These are phyloP conservation scores for Drosophila hamatofila DNA, from an alignment of 2,888 invertebrate species.

Conservation along the genomic window DNA sequence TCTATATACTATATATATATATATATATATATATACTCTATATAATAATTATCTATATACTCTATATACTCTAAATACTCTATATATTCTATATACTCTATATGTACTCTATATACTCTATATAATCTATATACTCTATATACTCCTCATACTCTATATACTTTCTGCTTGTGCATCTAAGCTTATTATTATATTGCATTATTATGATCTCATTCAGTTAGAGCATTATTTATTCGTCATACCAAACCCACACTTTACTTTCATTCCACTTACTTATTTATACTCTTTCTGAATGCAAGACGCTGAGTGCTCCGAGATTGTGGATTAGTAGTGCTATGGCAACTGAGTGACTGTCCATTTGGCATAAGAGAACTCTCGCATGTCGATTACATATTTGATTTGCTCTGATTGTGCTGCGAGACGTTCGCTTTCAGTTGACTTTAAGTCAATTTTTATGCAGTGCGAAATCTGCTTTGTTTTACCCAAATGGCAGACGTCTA, in stretches of 20 bases:
- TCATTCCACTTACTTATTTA: constrained; percentile 48
- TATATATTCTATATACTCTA: background rate
- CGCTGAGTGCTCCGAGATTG: constrained; percentile 1
- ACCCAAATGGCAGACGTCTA: constrained; percentile 22
- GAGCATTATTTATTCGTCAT: background rate
- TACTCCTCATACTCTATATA: background rate
- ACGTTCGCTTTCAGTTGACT: constrained; percentile 29
- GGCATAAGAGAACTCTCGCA: constrained; percentile 30
- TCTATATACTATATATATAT: background rate
- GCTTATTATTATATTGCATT: background rate
- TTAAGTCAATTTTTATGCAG: constrained; percentile 43
- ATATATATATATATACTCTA: background rate
- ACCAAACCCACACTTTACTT: background rate
- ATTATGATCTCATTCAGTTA: background rate
- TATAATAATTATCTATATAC: background rate
- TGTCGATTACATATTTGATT: constrained; percentile 61
- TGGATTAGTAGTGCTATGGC: constrained; percentile 20
- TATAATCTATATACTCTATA: background rate
- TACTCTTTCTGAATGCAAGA: constrained; percentile 10
- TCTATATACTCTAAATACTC: background rate
- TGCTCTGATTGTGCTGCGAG: constrained; percentile 43
- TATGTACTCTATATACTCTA: background rate
- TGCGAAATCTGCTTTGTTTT: constrained; percentile 16
- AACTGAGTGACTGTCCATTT: constrained; percentile 21
- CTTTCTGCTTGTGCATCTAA: background rate